A percentile compares a stretch with the other conserved stretches of the same genome.
These are phyloP conservation scores for Drosophila eohydei DNA, from an alignment of 2,888 invertebrate species.

Conservation along the genomic window DNA sequence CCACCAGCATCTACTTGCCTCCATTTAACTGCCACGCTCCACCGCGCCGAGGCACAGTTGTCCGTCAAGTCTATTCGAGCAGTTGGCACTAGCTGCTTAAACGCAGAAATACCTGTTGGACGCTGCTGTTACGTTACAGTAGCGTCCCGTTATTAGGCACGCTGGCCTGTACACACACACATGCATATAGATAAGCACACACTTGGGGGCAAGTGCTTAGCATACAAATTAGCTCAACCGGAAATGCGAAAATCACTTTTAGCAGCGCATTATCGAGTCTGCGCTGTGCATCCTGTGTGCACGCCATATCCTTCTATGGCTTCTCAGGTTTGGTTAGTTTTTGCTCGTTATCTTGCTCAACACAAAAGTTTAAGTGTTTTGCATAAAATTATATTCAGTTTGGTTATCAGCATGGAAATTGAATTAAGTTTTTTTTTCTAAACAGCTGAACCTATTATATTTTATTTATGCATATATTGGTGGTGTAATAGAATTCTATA, in stretches of 20 bases:
- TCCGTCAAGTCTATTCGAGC: constrained; percentile 5
- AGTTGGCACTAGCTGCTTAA: constrained; percentile 41
- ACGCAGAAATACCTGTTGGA: constrained; percentile 64
- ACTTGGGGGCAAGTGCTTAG: constrained; percentile 61
- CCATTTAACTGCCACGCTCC: not conserved
- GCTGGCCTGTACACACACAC: constrained; percentile 4
- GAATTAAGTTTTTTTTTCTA: constrained; percentile 2
- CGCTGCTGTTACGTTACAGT: constrained; percentile 31
- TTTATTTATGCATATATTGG: constrained; percentile 5
- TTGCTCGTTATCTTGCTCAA: constrained; percentile 3
- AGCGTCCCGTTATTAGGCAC: constrained; percentile 23
- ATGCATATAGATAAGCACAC: constrained; percentile 7
- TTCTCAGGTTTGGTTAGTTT: not conserved
- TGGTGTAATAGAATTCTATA: too few relatives aligned
- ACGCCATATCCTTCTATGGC: not conserved
- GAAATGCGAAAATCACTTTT: constrained; percentile 78
- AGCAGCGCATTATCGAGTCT: constrained; percentile 69
- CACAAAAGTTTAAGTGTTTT: constrained; percentile 13
- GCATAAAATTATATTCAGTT: constrained; percentile 50
- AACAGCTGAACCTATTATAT: not conserved
- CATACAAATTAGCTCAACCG: constrained; percentile 77
- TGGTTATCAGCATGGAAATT: constrained; percentile 58
- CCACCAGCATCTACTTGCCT: too few relatives aligned
- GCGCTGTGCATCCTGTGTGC: constrained; percentile 15
- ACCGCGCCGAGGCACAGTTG: not conserved